A percentile compares a stretch with the other conserved stretches of the same genome.
These are phyloP conservation scores for Sialis fuliginosa DNA, from an alignment of 2,888 invertebrate species.

Conservation along the genomic window DNA sequence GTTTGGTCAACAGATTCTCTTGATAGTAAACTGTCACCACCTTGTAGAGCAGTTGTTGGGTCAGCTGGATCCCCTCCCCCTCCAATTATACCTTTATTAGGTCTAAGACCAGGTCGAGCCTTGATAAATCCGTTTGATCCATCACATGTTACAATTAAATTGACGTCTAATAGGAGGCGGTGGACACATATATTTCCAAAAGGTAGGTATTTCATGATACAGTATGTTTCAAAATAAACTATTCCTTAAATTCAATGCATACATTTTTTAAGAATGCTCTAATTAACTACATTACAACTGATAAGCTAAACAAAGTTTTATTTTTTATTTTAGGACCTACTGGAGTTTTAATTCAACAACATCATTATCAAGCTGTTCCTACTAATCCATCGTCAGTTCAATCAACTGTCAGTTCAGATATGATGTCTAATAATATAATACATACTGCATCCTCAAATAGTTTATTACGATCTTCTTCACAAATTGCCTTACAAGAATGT, in stretches of 20 bases:
- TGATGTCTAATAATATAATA: not conserved
- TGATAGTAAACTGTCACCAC: constrained; percentile 33
- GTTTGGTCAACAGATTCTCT: constrained; percentile 20
- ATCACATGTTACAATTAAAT: constrained; percentile 87
- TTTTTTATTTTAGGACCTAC: constrained; percentile 46
- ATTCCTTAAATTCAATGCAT: no score
- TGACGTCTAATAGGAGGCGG: constrained; percentile 83
- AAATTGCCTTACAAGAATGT: constrained; percentile 31
- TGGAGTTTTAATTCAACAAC: constrained; percentile 80
- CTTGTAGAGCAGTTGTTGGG: constrained; percentile 33
- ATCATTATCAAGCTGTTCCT: constrained; percentile 79
- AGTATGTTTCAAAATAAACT: not conserved
- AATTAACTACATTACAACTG: no score
- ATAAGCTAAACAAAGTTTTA: not conserved
- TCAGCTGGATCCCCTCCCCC: constrained; percentile 36
- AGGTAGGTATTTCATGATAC: constrained; percentile 27
- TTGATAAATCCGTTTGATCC: constrained; percentile 97
- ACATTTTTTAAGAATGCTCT: no score
- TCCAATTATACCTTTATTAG: constrained; percentile 16
- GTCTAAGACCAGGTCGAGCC: constrained; percentile 56
- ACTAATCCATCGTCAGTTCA: constrained; percentile 23
- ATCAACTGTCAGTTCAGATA: constrained; percentile 8
- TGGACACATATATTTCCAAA: constrained; percentile 99
- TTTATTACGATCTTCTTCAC: constrained; percentile 15
- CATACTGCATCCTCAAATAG: not conserved